Conservation (phyloP, 2,113 vertebrate genomes). For the Serinus canaria region DNA sequence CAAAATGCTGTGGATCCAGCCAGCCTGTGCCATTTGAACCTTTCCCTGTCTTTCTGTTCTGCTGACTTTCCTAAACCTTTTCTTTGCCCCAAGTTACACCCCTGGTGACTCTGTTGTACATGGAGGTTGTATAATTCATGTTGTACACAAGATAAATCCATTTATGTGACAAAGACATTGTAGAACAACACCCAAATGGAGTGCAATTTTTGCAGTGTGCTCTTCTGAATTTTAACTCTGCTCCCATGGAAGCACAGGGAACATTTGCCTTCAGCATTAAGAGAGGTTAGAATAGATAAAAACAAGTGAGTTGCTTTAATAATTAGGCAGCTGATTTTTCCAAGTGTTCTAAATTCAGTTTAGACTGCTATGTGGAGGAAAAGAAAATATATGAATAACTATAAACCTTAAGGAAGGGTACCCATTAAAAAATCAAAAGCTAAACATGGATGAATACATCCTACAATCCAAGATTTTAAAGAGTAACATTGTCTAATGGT, state of each 20-base stretch:
- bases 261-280: background rate
- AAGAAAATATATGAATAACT: background rate
- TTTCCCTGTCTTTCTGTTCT: background rate
- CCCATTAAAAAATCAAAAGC: background rate
- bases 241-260: background rate
- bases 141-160: background rate
- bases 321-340: background rate
- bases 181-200: background rate
- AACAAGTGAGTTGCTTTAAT: background rate
- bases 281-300: background rate
- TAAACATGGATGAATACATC: background rate
- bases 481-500: background rate
- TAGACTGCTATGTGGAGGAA: background rate
- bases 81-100: background rate
- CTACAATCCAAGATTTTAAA: background rate
- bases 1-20: background rate
- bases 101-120: background rate
- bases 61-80: background rate
- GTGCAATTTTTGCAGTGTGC: background rate
- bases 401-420: background rate
- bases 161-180: background rate
- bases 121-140: background rate
- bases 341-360: background rate
- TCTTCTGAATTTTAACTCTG: conserved; percentile 7
- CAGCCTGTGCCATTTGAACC: background rate